Conservation (phyloP, 2,797 vertebrate species). For the Betta splendens region DNA sequence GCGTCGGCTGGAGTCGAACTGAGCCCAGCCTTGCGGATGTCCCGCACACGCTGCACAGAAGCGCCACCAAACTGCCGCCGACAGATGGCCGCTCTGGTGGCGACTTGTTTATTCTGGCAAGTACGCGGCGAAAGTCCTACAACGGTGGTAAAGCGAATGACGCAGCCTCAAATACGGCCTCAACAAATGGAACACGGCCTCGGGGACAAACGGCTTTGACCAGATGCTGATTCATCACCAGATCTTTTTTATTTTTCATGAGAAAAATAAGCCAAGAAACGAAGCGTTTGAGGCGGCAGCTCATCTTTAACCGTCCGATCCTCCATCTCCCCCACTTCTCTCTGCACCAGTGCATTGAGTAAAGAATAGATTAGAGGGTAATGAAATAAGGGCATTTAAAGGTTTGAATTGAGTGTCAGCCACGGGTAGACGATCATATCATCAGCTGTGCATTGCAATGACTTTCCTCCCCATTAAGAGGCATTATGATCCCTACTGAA, state of each 20-base stretch:
- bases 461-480: conserved; percentile 57
- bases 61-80: conserved; percentile 11
- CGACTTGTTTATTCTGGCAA: conserved; percentile 62
- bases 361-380: conserved; percentile 63
- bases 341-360: conserved; percentile 43
- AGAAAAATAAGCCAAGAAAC: conserved; percentile 54
- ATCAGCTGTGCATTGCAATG: conserved; percentile 52
- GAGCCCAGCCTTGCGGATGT: not conserved
- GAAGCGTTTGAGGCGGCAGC: conserved; percentile 51
- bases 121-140: conserved; percentile 63
- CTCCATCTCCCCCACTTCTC: conserved; percentile 39
- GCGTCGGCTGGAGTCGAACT: no score
- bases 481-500: conserved; percentile 50
- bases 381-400: conserved; percentile 73
- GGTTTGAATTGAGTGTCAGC: conserved; percentile 66
- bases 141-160: conserved; percentile 62
- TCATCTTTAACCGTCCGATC: conserved; percentile 36
- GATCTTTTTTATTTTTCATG: conserved; percentile 16
- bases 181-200: conserved; percentile 46
- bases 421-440: conserved; percentile 64
- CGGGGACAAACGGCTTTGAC: conserved; percentile 27
- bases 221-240: conserved; percentile 45
- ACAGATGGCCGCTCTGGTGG: conserved; percentile 31
- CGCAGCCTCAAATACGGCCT: conserved; percentile 64
- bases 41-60: conserved; percentile 7